Conservation (phyloP, 2,888 invertebrate species). For the Parthenolecanium corni region DNA sequence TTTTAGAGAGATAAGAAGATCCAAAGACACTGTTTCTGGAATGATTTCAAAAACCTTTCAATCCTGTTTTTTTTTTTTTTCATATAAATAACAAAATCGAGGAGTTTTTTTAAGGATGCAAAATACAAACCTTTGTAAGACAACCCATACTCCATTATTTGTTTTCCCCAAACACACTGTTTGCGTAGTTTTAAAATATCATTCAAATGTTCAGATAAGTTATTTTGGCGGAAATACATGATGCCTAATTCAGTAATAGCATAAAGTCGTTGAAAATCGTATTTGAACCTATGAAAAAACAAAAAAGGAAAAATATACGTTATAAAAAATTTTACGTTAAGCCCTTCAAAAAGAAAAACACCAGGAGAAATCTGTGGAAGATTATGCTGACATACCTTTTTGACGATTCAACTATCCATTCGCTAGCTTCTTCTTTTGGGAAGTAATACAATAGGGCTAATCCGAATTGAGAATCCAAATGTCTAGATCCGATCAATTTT, state of each 20-base stretch:
- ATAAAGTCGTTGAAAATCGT: conserved; percentile 25
- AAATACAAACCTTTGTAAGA: conserved; percentile 36
- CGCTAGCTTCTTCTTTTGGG: conserved; percentile 34
- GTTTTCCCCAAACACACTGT: conserved; percentile 37
- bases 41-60: too few species aligned
- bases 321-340: neutral
- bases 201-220: conserved; percentile 32
- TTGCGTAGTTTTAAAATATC: conserved; percentile 34
- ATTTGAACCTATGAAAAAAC: conserved; percentile 19
- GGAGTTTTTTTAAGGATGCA: too few species aligned
- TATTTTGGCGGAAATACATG: conserved; percentile 35
- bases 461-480: conserved; percentile 39
- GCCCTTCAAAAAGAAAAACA: neutral
- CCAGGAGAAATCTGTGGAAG: neutral
- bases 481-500: conserved; percentile 37
- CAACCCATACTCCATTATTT: conserved; percentile 37
- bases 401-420: conserved; percentile 34
- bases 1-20: too few species aligned
- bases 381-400: conserved; percentile 32
- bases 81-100: too few species aligned
- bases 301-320: neutral
- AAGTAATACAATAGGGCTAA: conserved; percentile 32
- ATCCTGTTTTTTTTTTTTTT: too few species aligned
- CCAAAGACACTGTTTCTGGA: too few species aligned
- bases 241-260: conserved; percentile 36